Evolutionary conservation across 1,140 invertebrate species (phyloP).

Genomic region (Lineus longissimus): DNA sequence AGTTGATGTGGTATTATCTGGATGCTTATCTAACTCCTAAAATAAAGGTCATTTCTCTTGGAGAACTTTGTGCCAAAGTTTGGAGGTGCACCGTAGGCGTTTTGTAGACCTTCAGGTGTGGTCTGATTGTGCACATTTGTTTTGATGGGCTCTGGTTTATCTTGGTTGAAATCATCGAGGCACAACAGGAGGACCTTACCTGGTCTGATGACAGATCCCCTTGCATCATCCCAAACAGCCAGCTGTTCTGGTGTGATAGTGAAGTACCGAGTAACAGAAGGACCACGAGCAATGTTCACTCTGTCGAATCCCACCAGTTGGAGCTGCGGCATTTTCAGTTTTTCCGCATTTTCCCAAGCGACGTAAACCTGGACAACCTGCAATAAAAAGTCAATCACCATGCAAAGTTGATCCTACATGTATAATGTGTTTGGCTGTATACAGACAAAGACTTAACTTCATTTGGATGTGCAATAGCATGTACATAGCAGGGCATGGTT

Average conservation of each 20-base stretch:
- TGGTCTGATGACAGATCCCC: slow-evolving; percentile 33
- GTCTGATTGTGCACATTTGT: too few relatives aligned
- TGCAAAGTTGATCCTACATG: not conserved
- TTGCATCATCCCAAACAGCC: slow-evolving; percentile 39
- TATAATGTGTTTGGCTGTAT: not conserved
- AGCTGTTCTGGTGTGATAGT: slow-evolving; percentile 28
- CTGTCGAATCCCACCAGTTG: slow-evolving; percentile 41
- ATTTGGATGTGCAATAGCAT: too few relatives aligned
- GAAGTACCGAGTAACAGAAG: slow-evolving; percentile 8
- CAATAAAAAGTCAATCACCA: slow-evolving; percentile 5
- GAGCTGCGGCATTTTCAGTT: slow-evolving; percentile 35
- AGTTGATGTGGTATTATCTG: not conserved
- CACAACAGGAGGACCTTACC: slow-evolving; percentile 22
- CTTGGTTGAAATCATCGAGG: not conserved
- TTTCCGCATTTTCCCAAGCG: slow-evolving; percentile 29
- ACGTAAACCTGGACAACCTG: slow-evolving; percentile 47
- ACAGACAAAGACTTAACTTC: too few relatives aligned
- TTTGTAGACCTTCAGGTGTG: too few relatives aligned
- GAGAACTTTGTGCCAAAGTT: too few relatives aligned
- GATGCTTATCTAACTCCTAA: too few relatives aligned
- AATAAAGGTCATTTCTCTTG: too few relatives aligned
- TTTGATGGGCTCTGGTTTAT: not conserved
- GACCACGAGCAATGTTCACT: slow-evolving; percentile 15
- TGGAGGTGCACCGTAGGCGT: too few relatives aligned
- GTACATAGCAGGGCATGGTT: too few relatives aligned